Evolutionary conservation across 64 coral and sea anemone genomes (phyloP).

Genomic region (Porites australiensis): DNA sequence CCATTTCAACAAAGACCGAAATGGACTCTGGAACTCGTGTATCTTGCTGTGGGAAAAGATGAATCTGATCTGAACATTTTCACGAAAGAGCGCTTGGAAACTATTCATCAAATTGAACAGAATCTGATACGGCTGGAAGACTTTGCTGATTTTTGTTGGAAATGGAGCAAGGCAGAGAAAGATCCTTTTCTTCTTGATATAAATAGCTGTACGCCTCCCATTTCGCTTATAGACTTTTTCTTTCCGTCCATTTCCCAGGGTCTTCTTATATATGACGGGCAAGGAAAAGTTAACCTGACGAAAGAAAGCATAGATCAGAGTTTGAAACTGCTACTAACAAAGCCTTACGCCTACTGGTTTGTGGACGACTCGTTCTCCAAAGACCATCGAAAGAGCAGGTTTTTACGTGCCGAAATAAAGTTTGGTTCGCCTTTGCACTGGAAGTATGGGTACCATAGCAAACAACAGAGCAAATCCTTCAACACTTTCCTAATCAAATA

Average conservation of each 20-base stretch:
- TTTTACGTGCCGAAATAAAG: slow-evolving; percentile 89
- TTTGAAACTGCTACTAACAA: slow-evolving; percentile 77
- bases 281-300: slow-evolving; percentile 48
- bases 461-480: slow-evolving; percentile 25
- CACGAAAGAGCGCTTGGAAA: slow-evolving; percentile 83
- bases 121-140: slow-evolving; percentile 73
- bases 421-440: slow-evolving; percentile 85
- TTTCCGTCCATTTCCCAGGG: slow-evolving; percentile 55
- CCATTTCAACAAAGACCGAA: slow-evolving; percentile 34
- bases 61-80: slow-evolving; percentile 83
- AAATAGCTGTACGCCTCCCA: slow-evolving; percentile 80
- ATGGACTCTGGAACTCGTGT: slow-evolving; percentile 86
- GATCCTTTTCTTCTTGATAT: slow-evolving; percentile 58
- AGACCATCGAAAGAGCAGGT: slow-evolving; percentile 63
- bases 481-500: slow-evolving; percentile 48
- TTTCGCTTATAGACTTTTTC: slow-evolving; percentile 92
- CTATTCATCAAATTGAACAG: slow-evolving; percentile 80
- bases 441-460: not conserved
- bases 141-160: slow-evolving; percentile 85
- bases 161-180: slow-evolving; percentile 20
- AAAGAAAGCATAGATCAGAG: slow-evolving; percentile 58
- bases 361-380: slow-evolving; percentile 81
- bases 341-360: slow-evolving; percentile 85
- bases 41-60: slow-evolving; percentile 71
- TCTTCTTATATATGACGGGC: not conserved